Conservation (phyloP, 2,113 vertebrate genomes). For the Coturnix japonica region DNA sequence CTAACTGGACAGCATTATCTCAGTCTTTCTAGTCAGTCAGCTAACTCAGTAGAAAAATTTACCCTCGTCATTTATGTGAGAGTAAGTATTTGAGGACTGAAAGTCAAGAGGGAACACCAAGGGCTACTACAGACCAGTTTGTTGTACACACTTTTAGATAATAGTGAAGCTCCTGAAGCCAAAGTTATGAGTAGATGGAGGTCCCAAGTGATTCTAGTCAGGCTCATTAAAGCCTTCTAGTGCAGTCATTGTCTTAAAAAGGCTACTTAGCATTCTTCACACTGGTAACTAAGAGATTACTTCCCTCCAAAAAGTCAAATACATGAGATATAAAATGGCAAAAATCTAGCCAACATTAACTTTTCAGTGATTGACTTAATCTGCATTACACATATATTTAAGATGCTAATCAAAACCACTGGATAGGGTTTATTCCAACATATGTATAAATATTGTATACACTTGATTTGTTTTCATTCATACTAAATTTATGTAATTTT, state of each 20-base stretch:
- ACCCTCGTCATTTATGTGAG: neutral
- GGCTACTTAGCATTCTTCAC: neutral
- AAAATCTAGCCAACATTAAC: neutral
- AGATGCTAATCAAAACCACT: neutral
- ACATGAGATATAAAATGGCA: neutral
- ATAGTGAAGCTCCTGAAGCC: neutral
- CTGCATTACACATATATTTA: neutral
- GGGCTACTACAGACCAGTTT: neutral
- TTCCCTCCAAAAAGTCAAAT: neutral
- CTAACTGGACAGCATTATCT: neutral
- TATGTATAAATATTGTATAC: neutral
- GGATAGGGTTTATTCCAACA: conserved; percentile 17
- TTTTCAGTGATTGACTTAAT: neutral
- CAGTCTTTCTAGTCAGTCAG: neutral
- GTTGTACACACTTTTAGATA: fast-evolving
- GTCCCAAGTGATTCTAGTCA: neutral
- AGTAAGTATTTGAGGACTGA: neutral
- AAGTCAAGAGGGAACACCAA: neutral
- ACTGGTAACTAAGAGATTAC: fast-evolving
- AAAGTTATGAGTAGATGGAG: neutral
- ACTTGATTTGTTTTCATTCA: neutral
- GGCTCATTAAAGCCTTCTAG: neutral
- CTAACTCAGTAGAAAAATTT: neutral
- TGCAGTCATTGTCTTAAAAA: neutral
- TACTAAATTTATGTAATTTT: conserved; percentile 23